A percentile compares a stretch with the other conserved stretches of the same genome.
Evolutionary conservation across 2,113 vertebrate species (phyloP).

Genomic region (Chrysemys picta): DNA sequence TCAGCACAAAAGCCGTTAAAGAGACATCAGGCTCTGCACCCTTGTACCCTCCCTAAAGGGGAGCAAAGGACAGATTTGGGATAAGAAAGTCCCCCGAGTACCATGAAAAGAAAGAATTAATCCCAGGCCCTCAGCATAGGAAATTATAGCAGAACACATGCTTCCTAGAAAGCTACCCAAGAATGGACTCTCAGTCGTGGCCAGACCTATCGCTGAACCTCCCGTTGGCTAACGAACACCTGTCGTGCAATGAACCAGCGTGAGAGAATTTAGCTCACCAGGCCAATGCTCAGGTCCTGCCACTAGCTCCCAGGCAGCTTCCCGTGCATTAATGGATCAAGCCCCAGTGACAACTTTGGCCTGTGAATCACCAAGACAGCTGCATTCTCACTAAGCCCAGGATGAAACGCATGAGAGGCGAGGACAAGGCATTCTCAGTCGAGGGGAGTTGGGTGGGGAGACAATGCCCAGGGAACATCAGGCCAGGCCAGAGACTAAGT

Average conservation of each 20-base stretch:
- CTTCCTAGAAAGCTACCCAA: background rate
- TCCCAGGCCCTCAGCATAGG: background rate
- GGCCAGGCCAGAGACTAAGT: too few species aligned
- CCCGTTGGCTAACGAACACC: background rate
- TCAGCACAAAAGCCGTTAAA: constrained; percentile 88
- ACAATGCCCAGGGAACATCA: too few species aligned
- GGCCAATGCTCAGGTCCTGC: background rate
- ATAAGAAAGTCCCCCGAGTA: accelerated
- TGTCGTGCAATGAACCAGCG: background rate
- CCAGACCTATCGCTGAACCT: background rate
- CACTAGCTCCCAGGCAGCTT: background rate
- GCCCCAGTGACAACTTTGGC: background rate
- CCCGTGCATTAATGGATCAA: background rate
- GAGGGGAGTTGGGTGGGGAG: too few species aligned
- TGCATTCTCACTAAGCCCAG: too few species aligned
- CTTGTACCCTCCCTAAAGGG: constrained; percentile 78
- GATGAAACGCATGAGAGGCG: too few species aligned
- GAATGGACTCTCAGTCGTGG: background rate
- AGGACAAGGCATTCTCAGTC: too few species aligned
- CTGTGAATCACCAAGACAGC: background rate
- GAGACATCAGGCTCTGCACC: constrained; percentile 79
- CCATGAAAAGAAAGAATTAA: accelerated
- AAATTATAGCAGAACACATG: too few species aligned
- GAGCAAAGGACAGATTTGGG: accelerated
- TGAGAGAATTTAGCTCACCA: background rate